phyloP scores from a whole-genome alignment of 2,888 invertebrate species.

The Caenorhabditis auriculariae region DNA sequence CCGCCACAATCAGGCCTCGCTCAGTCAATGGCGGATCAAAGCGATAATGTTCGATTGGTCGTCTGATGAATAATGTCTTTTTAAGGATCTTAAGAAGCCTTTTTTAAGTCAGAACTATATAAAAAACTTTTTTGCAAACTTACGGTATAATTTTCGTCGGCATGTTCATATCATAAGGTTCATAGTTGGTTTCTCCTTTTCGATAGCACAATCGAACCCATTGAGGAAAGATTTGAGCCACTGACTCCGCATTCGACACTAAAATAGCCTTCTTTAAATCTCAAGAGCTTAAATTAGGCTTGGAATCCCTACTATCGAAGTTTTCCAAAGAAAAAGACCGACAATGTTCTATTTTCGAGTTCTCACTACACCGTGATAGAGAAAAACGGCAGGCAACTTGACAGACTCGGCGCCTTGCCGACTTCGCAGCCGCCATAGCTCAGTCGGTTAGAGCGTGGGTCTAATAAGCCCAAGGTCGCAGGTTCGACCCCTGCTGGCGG shows the following conservation, averaged over 20 bases:
- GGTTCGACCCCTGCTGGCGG: constrained; percentile 62
- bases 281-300: too few species aligned
- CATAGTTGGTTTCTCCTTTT: constrained; percentile 15
- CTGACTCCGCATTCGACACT: constrained; percentile 24
- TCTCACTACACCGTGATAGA: too few species aligned
- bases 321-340: too few species aligned
- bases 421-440: constrained; percentile 59
- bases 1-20: constrained; percentile 23
- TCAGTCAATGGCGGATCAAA: constrained; percentile 28
- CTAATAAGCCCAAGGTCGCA: constrained; percentile 63
- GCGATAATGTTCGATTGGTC: constrained; percentile 14
- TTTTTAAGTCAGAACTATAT: neutral
- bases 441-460: constrained; percentile 63
- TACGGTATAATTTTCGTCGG: constrained; percentile 10
- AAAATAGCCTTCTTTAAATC: too few species aligned
- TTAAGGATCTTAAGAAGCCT: neutral
- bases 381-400: too few species aligned
- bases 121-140: neutral
- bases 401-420: too few species aligned
- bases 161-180: constrained; percentile 34
- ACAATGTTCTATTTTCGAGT: too few species aligned
- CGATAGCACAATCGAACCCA: constrained; percentile 25
- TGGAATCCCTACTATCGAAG: too few species aligned
- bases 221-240: constrained; percentile 20
- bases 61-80: neutral